Evolutionary conservation across 2,888 invertebrate genomes (phyloP), one percentile per base, ranked within the genome.

Genomic region (Ormyrus pomaceus): DNA sequence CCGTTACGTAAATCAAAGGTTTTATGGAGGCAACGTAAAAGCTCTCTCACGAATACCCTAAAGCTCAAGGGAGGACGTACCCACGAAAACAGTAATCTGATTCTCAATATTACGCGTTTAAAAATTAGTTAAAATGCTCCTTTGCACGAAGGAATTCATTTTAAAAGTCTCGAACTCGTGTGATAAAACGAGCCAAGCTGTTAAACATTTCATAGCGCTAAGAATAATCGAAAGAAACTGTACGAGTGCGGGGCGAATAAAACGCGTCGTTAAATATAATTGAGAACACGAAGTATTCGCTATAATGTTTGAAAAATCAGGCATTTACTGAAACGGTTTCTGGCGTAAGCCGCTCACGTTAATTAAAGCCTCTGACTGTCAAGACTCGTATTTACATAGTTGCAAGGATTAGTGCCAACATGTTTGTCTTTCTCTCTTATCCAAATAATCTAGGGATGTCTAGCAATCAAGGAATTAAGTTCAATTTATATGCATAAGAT

Each of bases 1-100:
- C 70, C 70, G 64, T 74, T 81, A 70, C 79, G 65, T 75, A 79
- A 79, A 79, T 79, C 74, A 79, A 74, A 75, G 79, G 75, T 74
- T 79, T 79, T 79, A 79, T 79, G 70, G 61, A 59, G 68, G 48
- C 19, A 55, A 68, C 79, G 70, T 79, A 73, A 79, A 79, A 79
- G 73, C 72, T 73, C 48, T 48, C 50, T 53, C 61, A 48, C 64
- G 68, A 48, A 55, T 46, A 65, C 66, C 13, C 53, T 53, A 58
- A 65, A 71, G 45, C 19, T 76, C 68, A n/a, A 53, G 10, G 53
- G 8, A 61, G 66, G 34, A n/a, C 65, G 50, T 6, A 13, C 71
- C 0, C 51, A 10, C n/a, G 34, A 58, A 58, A 53, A 56, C 70
- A 64, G 64, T 65, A 70, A 65, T 71, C 65, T 65, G 10, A 77